Base-by-base conservation (phyloP, 2,113 vertebrate genomes). In the Hyaena hyaena region DNA sequence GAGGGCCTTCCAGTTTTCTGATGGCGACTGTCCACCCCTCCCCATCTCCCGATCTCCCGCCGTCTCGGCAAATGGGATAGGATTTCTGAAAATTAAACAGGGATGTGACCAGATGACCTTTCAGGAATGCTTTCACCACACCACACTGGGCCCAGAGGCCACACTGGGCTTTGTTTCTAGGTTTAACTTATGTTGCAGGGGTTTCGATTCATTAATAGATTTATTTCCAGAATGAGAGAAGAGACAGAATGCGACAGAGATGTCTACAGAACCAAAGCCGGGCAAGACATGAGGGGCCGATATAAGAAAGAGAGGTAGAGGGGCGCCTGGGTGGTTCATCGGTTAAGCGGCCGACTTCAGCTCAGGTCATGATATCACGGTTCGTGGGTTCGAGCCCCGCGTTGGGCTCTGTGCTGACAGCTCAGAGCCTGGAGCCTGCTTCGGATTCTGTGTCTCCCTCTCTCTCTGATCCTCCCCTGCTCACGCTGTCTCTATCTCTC, bases 141-240 rank as follows among this genome's bases (percentile, higher is more conserved):
- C 73, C 6, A 95, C 88, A 24, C 84, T 97, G 21, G 43, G 45
- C 11, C 23, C 6, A 0, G 91, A 86, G 63, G 83, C 53, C 35
- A 71, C 39, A 31, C 48, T 88, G 86, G 66, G 90, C 14, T 80
- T 66, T 84, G 33, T 80, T 83, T 97, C 86, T 50, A 33, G 82
- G 87, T 95, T 91, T 98, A 97, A 74, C 93, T 97, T 93, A 88
- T 33, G 85, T 50, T 53, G 58, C 43, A 45, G 4, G 77, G 77
- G 43, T 45, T 88, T 92, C 28, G 88, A 84, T 94, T 97, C 93
- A 95, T 39, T 71, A 93, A 91, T 31, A 63, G 1, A 12, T 94
- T 98, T 96, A 93, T 96, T 77, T 93, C 39, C 87, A 45, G 87
- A 76, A 88, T 33, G 74, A 91, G 61, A 65, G 77, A 82, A 74